A percentile compares a stretch with the other conserved stretches of the same genome.
Evolutionary conservation across 2,113 vertebrate genomes (phyloP).

Genomic region (Stomatorhinus ivindoensis): DNA sequence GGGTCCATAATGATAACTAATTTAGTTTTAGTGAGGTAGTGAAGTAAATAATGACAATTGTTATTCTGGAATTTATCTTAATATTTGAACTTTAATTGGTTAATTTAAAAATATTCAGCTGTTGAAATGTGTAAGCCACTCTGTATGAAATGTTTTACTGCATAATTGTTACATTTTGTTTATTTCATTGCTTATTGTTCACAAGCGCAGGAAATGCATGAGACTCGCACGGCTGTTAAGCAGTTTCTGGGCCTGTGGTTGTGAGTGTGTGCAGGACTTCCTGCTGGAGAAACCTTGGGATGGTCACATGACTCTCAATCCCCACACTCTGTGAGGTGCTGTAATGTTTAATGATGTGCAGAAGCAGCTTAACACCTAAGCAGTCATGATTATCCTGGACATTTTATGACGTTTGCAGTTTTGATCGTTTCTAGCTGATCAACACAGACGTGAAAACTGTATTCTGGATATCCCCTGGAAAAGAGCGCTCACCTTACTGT

Average conservation of each 20-base stretch:
- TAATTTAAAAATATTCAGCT: not conserved
- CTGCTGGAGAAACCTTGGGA: conserved; percentile 3
- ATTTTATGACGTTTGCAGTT: not conserved
- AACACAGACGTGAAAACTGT: not conserved
- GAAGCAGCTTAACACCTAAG: not conserved
- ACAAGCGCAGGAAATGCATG: conserved; percentile 10
- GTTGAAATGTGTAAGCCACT: not conserved
- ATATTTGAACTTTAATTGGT: not conserved
- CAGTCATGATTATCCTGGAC: not conserved
- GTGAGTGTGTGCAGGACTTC: conserved; percentile 8
- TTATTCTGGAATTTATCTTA: not conserved
- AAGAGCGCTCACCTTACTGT: not conserved
- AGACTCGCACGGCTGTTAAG: too few species aligned
- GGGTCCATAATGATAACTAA: too few species aligned
- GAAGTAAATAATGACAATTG: not conserved
- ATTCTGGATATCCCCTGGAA: not conserved
- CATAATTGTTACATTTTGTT: not conserved
- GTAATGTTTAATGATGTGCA: not conserved
- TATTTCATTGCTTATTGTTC: conserved; percentile 6
- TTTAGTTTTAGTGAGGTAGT: too few species aligned
- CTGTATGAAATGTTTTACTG: not conserved
- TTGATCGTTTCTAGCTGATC: not conserved
- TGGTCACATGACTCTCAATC: not conserved
- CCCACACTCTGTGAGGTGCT: not conserved
- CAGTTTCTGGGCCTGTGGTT: conserved; percentile 1